Conservation (phyloP, 2,888 invertebrate species). For the Proisotoma minuta region DNA sequence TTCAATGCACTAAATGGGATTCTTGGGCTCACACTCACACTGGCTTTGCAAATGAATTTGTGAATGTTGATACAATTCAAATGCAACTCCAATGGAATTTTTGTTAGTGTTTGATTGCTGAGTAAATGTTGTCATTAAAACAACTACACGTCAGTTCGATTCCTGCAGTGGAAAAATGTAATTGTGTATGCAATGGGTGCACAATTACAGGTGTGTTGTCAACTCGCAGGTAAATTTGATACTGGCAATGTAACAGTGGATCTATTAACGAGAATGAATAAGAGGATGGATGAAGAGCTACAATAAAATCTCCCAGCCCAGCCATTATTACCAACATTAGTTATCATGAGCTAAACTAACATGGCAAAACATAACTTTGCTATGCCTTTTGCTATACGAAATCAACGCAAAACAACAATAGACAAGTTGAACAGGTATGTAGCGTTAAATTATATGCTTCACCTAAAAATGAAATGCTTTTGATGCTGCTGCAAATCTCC, state of each 20-base stretch:
- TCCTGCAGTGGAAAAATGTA: not conserved
- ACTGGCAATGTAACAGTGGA: not conserved
- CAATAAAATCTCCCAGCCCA: slow-evolving; percentile 9
- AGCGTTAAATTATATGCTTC: not conserved
- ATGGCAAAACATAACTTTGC: not conserved
- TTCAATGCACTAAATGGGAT: slow-evolving; percentile 3
- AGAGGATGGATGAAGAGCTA: not conserved
- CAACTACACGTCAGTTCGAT: no score
- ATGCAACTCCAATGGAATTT: no score
- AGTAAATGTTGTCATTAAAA: no score
- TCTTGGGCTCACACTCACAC: no score
- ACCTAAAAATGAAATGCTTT: no score
- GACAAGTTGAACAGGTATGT: not conserved
- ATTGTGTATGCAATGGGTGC: not conserved
- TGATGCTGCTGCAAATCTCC: no score
- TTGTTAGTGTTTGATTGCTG: no score
- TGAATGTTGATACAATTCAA: no score
- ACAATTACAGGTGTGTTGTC: not conserved
- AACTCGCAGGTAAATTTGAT: slow-evolving; percentile 12
- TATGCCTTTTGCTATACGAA: not conserved
- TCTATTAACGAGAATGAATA: not conserved
- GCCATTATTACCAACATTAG: not conserved
- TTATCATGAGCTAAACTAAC: slow-evolving; percentile 2
- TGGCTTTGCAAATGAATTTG: no score
- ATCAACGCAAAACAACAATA: not conserved